Evolutionary conservation across 92 coral and sea anemone species (phyloP).

Genomic region (Phenganax subtilis): DNA sequence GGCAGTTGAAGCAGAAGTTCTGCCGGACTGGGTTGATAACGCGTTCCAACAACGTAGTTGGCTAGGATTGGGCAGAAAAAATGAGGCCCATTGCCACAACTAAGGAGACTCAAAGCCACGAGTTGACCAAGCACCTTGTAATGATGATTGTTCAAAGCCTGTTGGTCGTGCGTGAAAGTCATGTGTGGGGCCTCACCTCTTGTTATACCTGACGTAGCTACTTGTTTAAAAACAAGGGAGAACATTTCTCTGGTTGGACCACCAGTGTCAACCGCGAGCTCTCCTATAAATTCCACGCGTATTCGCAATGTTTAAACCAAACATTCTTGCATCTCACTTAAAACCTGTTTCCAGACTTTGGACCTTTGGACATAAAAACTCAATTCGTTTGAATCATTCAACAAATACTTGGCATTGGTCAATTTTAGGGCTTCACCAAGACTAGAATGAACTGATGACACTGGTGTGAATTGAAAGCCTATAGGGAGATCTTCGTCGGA

Average conservation of each 20-base stretch:
- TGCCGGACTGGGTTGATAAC: neutral
- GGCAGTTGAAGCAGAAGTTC: conserved; percentile 22
- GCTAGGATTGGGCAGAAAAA: conserved; percentile 47
- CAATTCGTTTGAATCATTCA: neutral
- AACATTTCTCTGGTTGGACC: conserved; percentile 30
- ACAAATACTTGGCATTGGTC: neutral
- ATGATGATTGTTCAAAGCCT: conserved; percentile 41
- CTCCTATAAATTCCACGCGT: conserved; percentile 30
- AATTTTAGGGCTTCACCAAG: conserved; percentile 19
- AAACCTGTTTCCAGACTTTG: conserved; percentile 20
- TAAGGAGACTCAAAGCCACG: conserved; percentile 46
- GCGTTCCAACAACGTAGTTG: conserved; percentile 34
- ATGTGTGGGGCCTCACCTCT: conserved; percentile 47
- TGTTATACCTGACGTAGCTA: conserved; percentile 14
- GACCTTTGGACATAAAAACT: conserved; percentile 20
- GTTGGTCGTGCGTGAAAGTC: conserved; percentile 52
- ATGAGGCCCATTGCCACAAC: conserved; percentile 51
- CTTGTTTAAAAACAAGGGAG: conserved; percentile 20
- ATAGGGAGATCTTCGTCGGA: conserved; percentile 6
- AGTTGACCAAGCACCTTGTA: conserved; percentile 51
- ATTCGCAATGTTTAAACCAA: conserved; percentile 17
- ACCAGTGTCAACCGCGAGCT: conserved; percentile 23
- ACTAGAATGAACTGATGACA: neutral
- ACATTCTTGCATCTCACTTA: conserved; percentile 11
- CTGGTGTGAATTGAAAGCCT: neutral